Evolutionary conservation across 1,140 invertebrate genomes (phyloP), one percentile per base, ranked within the genome.

Genomic region (Andricus grossulariae): DNA sequence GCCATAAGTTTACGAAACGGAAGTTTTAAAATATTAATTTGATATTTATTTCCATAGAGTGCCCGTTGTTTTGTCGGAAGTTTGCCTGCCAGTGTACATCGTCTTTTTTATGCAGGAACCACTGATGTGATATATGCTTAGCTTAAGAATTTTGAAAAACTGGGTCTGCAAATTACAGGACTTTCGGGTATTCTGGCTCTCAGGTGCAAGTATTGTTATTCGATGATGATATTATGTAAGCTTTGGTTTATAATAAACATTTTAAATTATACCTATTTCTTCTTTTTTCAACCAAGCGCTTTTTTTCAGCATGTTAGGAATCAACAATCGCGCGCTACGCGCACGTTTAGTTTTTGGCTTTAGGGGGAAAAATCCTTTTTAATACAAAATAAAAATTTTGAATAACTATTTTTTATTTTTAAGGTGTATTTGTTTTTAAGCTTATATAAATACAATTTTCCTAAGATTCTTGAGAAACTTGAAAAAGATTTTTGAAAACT

Each of bases 191-290:
- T 87, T 85, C 77, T 81, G 83, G 87, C 87, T 89, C 88, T 90
- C 86, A 87, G 86, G 88, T 87, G 87, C 86, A 85, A 79, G 76
- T 83, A 89, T 86, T 88, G 86, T 90, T 88, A 88, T 83, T 82
- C 81, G 83, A 82, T 84, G 79, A 84, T 80, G 78, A 66, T 88
- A 88, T 86, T 80, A 74, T 87, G 86, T 90, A 89, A 90, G 89
- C 83, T 89, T 88, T 88, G 83, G 85, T 90, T 88, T 90, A 89
- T 88, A 90, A 90, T 89, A 90, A 90, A 90, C 83, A 85, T 90
- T 89, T 86, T 85, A 88, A 89, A 84, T 88, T 89, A 82, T 89
- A 86, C 39, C 39, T 78, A 76, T 50, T 75, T 60, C 75, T 51
- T 50, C 6, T 45, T 45, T 7, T 45, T 45, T 45, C 10, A 45